Evolutionary conservation across 2,797 vertebrate genomes (phyloP).

Genomic region (Acomys russatus): DNA sequence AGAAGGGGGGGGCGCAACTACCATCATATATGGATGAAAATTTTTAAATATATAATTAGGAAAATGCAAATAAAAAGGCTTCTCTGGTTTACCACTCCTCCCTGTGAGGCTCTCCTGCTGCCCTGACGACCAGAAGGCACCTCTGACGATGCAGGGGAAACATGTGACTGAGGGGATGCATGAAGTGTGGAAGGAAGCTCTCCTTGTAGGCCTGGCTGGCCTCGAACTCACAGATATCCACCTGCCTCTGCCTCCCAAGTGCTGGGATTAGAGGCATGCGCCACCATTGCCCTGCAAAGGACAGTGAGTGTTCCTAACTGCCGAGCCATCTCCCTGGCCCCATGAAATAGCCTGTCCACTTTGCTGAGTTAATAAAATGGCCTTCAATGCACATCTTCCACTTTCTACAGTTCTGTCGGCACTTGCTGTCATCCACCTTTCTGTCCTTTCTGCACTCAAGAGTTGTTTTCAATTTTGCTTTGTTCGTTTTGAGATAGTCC

Average conservation of each 20-base stretch:
- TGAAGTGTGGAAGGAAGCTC: background rate
- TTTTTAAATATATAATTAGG: background rate
- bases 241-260: too few species aligned
- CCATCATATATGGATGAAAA: background rate
- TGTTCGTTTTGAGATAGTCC: background rate
- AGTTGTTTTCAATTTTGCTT: background rate
- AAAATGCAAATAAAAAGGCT: background rate
- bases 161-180: too few species aligned
- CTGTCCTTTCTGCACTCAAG: background rate
- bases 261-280: too few species aligned
- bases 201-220: too few species aligned
- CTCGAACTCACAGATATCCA: too few species aligned
- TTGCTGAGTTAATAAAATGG: background rate
- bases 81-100: too few species aligned
- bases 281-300: background rate
- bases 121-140: background rate
- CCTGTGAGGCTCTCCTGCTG: background rate
- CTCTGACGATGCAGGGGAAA: background rate
- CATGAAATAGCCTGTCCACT: background rate
- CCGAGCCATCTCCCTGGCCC: background rate
- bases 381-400: too few species aligned
- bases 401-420: background rate
- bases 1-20: background rate
- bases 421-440: background rate
- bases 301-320: background rate